phyloP scores from a whole-genome alignment of 2,113 vertebrate genomes.

The Orthonyx spaldingii region DNA sequence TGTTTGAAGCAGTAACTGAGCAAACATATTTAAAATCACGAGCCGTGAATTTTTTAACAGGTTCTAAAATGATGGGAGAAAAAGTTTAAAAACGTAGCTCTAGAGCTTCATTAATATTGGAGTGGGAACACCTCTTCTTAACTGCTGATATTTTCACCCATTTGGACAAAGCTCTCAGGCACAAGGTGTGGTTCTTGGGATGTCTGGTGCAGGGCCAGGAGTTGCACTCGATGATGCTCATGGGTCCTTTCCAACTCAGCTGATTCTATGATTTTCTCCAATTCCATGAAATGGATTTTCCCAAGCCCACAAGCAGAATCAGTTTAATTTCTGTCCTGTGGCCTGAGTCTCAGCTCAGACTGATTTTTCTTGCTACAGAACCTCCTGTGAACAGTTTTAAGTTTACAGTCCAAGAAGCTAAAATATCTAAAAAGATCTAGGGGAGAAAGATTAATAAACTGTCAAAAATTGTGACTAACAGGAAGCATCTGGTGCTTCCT shows the following conservation, averaged over 20 bases:
- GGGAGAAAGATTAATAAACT: slow-evolving; percentile 55
- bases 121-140: background rate
- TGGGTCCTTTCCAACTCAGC: background rate
- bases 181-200: background rate
- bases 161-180: background rate
- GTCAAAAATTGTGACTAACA: slow-evolving; percentile 62
- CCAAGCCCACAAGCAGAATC: background rate
- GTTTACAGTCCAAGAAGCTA: background rate
- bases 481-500: slow-evolving; percentile 70
- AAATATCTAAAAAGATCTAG: slow-evolving; percentile 9
- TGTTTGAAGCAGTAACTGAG: background rate
- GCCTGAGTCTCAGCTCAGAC: background rate
- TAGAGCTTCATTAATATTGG: background rate
- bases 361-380: background rate
- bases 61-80: background rate
- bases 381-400: background rate
- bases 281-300: background rate
- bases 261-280: background rate
- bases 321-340: background rate
- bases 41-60: background rate
- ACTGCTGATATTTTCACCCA: background rate
- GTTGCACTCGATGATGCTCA: background rate
- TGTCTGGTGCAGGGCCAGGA: background rate
- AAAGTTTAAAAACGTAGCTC: background rate
- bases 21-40: background rate